These are phyloP conservation scores for Formica exsecta DNA, from an alignment of 1,140 invertebrate genomes.

Conservation along the genomic window DNA sequence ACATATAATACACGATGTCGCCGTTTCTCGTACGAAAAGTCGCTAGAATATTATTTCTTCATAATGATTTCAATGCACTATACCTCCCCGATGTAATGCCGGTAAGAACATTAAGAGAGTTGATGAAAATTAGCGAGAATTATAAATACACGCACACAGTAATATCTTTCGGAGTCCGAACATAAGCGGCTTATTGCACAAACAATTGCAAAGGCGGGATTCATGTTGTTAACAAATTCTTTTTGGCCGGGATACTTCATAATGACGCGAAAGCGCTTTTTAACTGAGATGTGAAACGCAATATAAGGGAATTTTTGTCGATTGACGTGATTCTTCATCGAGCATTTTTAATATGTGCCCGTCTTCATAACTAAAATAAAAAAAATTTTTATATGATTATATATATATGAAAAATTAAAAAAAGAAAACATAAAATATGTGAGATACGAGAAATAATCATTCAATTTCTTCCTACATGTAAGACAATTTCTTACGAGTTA, in stretches of 20 bases:
- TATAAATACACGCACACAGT: slow-evolving; percentile 61
- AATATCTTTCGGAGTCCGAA: slow-evolving; percentile 53
- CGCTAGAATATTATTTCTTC: slow-evolving; percentile 18
- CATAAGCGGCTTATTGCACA: slow-evolving; percentile 46
- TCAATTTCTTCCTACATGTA: not conserved
- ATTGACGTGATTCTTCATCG: not conserved
- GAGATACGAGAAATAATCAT: not conserved
- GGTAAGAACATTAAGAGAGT: slow-evolving; percentile 54
- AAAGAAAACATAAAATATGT: not conserved
- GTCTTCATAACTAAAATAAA: not conserved
- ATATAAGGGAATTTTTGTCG: slow-evolving; percentile 22
- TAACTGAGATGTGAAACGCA: slow-evolving; percentile 27
- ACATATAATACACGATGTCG: not conserved
- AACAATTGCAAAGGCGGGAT: slow-evolving; percentile 57
- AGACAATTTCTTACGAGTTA: not conserved
- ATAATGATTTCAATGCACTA: slow-evolving; percentile 41
- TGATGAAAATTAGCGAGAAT: slow-evolving; percentile 62
- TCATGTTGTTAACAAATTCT: slow-evolving; percentile 56
- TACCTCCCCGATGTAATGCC: slow-evolving; percentile 24
- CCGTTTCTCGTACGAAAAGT: not conserved
- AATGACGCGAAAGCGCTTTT: slow-evolving; percentile 53
- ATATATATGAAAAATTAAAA: not conserved
- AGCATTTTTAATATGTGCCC: too few relatives aligned
- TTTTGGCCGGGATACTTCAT: slow-evolving; percentile 39
- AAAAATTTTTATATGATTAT: slow-evolving; percentile 4